These are phyloP conservation scores for Patella depressa DNA, from an alignment of 2,888 invertebrate species.

Conservation along the genomic window DNA sequence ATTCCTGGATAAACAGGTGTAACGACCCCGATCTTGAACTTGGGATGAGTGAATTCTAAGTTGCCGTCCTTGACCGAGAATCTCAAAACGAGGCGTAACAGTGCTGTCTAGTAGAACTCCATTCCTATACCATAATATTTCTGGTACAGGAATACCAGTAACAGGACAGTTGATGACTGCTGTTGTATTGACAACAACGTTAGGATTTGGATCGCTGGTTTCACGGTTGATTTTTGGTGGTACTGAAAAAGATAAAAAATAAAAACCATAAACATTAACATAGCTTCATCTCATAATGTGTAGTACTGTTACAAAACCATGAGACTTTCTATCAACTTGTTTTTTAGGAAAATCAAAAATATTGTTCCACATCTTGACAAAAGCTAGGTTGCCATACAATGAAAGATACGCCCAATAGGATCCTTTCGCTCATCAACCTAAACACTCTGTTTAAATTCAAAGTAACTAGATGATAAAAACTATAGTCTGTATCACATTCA, in stretches of 20 bases:
- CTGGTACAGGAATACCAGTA: conserved; percentile 63
- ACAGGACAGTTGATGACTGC: conserved; percentile 66
- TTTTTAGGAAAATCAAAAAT: no score
- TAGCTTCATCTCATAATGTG: background rate
- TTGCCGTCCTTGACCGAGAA: conserved; percentile 59
- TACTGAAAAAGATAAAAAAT: conserved; percentile 48
- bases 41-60: conserved; percentile 57
- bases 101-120: conserved; percentile 51
- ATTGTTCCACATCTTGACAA: no score
- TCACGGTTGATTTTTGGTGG: conserved; percentile 59
- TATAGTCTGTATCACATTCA: no score
- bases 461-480: no score
- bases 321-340: no score
- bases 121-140: conserved; percentile 65
- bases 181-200: conserved; percentile 61
- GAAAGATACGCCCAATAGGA: no score
- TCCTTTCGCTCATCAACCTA: no score
- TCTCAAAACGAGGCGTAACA: conserved; percentile 49
- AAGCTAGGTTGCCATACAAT: no score
- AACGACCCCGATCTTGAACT: conserved; percentile 62
- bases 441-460: no score
- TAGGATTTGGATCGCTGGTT: conserved; percentile 47
- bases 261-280: conserved; percentile 15
- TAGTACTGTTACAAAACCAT: no score
- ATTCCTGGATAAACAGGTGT: conserved; percentile 72